Evolutionary conservation across 2,797 vertebrate species (phyloP).

Genomic region (Prunella strophiata): DNA sequence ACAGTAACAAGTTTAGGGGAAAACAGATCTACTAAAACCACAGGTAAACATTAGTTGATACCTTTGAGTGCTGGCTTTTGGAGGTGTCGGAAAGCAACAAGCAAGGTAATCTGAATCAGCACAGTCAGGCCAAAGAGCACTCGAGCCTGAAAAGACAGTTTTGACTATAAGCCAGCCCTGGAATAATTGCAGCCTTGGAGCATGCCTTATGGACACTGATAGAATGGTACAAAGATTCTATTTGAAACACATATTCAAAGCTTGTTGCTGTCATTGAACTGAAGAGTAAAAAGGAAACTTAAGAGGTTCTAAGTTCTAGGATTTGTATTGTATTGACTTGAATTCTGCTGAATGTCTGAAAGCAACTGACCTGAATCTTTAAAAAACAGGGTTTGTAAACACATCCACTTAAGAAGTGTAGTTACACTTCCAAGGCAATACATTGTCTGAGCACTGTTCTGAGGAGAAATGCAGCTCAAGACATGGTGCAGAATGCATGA

Average conservation of each 20-base stretch:
- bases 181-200: background rate
- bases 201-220: background rate
- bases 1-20: background rate
- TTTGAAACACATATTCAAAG: background rate
- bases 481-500: background rate
- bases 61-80: conserved; percentile 81
- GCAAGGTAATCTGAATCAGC: conserved; percentile 82
- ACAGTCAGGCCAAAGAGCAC: conserved; percentile 80
- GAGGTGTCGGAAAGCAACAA: conserved; percentile 85
- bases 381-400: background rate
- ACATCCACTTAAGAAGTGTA: background rate
- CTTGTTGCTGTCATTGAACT: background rate
- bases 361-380: background rate
- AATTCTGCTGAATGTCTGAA: background rate
- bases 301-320: background rate
- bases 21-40: background rate
- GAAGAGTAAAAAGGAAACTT: background rate
- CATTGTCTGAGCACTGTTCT: background rate
- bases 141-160: conserved; percentile 76
- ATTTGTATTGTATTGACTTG: background rate
- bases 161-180: background rate
- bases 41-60: conserved; percentile 64
- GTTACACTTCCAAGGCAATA: background rate
- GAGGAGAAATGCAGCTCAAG: background rate
- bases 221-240: background rate